phyloP scores from a whole-genome alignment of 2,797 vertebrate genomes.

The Eospalax fontanierii region DNA sequence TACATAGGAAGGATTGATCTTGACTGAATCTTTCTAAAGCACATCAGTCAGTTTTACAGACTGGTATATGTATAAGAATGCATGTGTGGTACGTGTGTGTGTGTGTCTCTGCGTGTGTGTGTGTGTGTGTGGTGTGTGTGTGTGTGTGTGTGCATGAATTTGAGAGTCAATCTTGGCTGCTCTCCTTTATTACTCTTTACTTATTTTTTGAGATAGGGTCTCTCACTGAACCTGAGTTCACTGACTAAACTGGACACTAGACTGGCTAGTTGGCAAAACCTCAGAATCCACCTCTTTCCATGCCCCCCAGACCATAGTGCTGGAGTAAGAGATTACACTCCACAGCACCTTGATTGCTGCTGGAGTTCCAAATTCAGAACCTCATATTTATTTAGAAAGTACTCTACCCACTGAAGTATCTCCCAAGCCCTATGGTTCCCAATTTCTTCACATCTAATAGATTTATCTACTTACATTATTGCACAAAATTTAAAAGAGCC shows the following conservation, averaged over 20 bases:
- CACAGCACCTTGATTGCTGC: neutral
- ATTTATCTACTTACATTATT: neutral
- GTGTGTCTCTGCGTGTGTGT: neutral
- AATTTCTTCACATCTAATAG: conserved; percentile 12
- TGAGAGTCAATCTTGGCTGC: neutral
- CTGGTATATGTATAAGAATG: neutral
- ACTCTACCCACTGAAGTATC: neutral
- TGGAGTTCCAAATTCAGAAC: neutral
- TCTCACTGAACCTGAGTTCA: neutral
- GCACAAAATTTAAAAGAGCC: neutral
- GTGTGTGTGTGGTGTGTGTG: neutral
- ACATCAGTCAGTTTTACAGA: conserved; percentile 17
- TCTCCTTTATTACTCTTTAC: neutral
- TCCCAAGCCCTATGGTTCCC: neutral
- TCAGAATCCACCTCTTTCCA: too few species aligned
- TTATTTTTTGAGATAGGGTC: neutral
- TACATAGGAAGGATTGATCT: neutral
- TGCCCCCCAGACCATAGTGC: neutral
- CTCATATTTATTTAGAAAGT: too few species aligned
- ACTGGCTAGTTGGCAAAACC: neutral
- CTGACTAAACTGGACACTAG: neutral
- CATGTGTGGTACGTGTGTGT: neutral
- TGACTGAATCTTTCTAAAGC: neutral
- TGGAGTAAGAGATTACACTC: neutral
- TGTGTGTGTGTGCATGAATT: neutral